These are phyloP conservation scores for Poeciliopsis turneri DNA, from an alignment of 2,797 vertebrate species.

Conservation along the genomic window DNA sequence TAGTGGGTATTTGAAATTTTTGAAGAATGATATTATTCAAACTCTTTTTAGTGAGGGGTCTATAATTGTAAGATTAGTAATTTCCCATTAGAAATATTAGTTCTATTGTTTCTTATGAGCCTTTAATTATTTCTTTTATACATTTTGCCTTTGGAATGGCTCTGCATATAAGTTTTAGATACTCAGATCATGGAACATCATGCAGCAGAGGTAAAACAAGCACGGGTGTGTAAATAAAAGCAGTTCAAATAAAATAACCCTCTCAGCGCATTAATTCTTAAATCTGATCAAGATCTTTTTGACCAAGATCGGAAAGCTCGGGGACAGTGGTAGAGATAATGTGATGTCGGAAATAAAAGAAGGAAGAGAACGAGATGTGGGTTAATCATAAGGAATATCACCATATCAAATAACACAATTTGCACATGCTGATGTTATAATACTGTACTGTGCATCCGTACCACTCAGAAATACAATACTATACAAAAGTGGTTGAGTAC, in stretches of 20 bases:
- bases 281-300: background rate
- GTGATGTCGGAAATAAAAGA: background rate
- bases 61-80: constrained; percentile 36
- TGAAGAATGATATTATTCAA: constrained; percentile 44
- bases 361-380: background rate
- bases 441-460: background rate
- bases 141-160: background rate
- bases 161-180: background rate
- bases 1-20: constrained; percentile 24
- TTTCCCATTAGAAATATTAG: constrained; percentile 35
- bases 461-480: background rate
- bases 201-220: background rate
- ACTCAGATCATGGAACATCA: background rate
- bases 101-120: constrained; percentile 37
- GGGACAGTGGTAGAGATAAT: background rate
- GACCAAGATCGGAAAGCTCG: background rate
- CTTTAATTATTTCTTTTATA: constrained; percentile 19
- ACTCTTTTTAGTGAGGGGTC: constrained; percentile 21
- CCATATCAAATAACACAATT: background rate
- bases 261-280: background rate
- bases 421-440: background rate
- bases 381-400: background rate
- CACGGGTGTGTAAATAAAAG: background rate
- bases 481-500: background rate
- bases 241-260: background rate